Percentiles rank a stretch among this genome's conserved stretches.
Evolutionary conservation across 1,140 invertebrate species (phyloP).

Genomic region (Pectinophora gossypiella): DNA sequence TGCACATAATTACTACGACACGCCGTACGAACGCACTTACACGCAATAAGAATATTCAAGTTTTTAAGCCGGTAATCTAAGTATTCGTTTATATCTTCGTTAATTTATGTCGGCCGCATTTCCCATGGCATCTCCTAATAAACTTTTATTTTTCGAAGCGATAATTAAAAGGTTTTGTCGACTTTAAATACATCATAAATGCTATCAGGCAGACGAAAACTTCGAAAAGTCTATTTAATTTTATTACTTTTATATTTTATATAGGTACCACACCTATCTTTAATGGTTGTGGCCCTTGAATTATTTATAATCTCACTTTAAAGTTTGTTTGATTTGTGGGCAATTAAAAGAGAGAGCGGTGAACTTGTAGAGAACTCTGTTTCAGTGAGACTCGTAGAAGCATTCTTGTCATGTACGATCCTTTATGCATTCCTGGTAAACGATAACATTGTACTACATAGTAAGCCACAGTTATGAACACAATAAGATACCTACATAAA

Average conservation of each 20-base stretch:
- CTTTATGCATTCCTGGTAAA: too few species aligned
- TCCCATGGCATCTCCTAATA: background rate
- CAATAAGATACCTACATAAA: too few species aligned
- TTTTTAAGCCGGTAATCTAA: background rate
- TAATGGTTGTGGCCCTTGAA: background rate
- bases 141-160: background rate
- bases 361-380: background rate
- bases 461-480: too few species aligned
- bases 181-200: background rate
- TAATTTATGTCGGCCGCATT: background rate
- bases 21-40: background rate
- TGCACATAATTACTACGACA: slow-evolving; percentile 4
- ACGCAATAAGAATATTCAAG: background rate
- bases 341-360: slow-evolving; percentile 1
- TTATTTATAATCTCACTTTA: background rate
- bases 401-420: too few species aligned
- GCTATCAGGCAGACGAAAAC: background rate
- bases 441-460: too few species aligned
- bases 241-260: background rate
- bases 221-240: background rate
- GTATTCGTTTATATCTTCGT: background rate
- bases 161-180: background rate
- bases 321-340: slow-evolving; percentile 1
- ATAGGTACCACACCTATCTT: too few species aligned
- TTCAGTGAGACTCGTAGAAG: too few species aligned